Base-by-base conservation (phyloP, 2,888 invertebrate genomes). In the Anthrax anthrax region DNA sequence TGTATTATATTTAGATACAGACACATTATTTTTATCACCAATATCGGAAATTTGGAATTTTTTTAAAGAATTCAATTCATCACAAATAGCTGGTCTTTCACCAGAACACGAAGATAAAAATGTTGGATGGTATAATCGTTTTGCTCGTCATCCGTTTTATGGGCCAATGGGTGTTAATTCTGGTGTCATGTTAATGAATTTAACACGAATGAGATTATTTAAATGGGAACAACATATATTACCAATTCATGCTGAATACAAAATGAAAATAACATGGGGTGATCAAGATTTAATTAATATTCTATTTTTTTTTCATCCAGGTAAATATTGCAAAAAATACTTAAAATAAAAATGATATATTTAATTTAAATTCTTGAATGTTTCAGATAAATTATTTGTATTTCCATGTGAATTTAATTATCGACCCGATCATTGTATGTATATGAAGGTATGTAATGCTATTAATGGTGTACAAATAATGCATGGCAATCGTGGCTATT, bases 141-240 rank as follows among this genome's bases (percentile, higher is more conserved):
- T 95, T 72, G 94, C 94, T 0, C 81, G 85, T 54, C 95, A 96
- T 73, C 95, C 96, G 0, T 96, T 81, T 64, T 94, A 89, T 74
- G 89, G 89, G 49, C 52, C 54, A 17, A 51, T 66, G 5, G 95
- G 95, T 48, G 78, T 96, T 0, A 96, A 96, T 70, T 94, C 95
- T 1, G 96, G 95, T 36, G 92, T 96, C 0, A 95, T 96, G 94
- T 67, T 96, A 43, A 96, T 96, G 95, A 94, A 96, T 67, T 71
- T 96, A 44, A 92, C 92, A 0, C 76, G 88, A 58, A 88, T 96
- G 86, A 72, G 94, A 50, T 67, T 74, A 27, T 88, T 91, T 58
- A 75, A 81, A 23, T 95, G 95, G 92, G 80, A 80, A 49, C 76
- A 83, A 50, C 84, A 87, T 62, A 80, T 94, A 27, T 74, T 84